Conservation (phyloP, 2,888 invertebrate genomes). For the Dolomedes plantarius region DNA sequence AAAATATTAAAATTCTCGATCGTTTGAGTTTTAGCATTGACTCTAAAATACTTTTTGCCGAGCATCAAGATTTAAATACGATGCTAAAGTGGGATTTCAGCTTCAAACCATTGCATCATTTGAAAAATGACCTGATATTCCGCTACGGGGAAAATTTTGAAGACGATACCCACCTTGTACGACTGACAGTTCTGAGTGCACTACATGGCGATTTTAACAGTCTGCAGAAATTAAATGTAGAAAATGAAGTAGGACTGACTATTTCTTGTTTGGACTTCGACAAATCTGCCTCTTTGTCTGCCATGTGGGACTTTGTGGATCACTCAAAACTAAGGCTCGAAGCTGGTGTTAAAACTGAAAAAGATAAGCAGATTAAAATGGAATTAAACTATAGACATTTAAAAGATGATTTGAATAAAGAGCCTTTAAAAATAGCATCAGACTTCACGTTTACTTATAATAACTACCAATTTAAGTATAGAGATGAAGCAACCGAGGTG, state of each 20-base stretch:
- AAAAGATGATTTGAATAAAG: neutral
- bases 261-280: constrained; percentile 57
- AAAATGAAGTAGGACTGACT: constrained; percentile 51
- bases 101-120: constrained; percentile 40
- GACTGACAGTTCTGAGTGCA: constrained; percentile 17
- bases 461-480: constrained; percentile 17
- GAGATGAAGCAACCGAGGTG: constrained; percentile 39
- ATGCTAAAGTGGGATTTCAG: constrained; percentile 61
- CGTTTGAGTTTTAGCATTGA: constrained; percentile 43
- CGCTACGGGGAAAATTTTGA: constrained; percentile 58
- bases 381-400: constrained; percentile 31
- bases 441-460: constrained; percentile 36
- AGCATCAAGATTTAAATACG: constrained; percentile 51
- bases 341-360: constrained; percentile 29
- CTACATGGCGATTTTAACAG: constrained; percentile 49
- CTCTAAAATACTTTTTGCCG: constrained; percentile 42
- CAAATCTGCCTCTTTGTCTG: constrained; percentile 26
- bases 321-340: constrained; percentile 42
- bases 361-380: constrained; percentile 31
- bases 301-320: constrained; percentile 49
- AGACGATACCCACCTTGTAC: constrained; percentile 48
- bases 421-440: constrained; percentile 26
- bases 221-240: constrained; percentile 40
- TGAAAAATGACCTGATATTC: constrained; percentile 50
- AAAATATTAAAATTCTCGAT: constrained; percentile 41